These are phyloP conservation scores for Thaumetopoea pityocampa DNA, from an alignment of 1,140 invertebrate genomes.

Conservation along the genomic window DNA sequence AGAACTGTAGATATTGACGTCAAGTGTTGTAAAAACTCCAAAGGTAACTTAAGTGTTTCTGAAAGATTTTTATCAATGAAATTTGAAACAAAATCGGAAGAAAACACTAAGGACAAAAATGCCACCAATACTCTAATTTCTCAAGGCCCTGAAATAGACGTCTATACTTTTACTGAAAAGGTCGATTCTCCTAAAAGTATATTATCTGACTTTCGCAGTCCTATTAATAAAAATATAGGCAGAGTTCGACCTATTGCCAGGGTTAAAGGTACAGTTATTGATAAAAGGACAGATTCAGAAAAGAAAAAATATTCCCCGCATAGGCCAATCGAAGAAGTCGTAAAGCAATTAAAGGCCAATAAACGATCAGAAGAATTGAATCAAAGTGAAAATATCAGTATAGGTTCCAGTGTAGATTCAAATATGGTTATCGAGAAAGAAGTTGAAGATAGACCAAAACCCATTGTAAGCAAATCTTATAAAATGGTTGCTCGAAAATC, in stretches of 20 bases:
- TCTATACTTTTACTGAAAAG: slow-evolving; percentile 70
- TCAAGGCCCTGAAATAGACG: slow-evolving; percentile 63
- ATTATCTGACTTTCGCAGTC: slow-evolving; percentile 59
- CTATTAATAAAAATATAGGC: slow-evolving; percentile 63
- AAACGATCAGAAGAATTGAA: slow-evolving; percentile 55
- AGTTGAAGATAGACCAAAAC: slow-evolving; percentile 51
- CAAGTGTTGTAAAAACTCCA: slow-evolving; percentile 66
- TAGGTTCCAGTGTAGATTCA: slow-evolving; percentile 24
- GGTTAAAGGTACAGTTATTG: slow-evolving; percentile 72
- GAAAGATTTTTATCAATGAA: slow-evolving; percentile 65
- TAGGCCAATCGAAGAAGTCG: slow-evolving; percentile 68
- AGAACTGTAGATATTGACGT: slow-evolving; percentile 66
- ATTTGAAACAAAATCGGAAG: slow-evolving; percentile 54
- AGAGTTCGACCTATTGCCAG: slow-evolving; percentile 70
- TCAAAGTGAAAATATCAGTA: slow-evolving; percentile 22
- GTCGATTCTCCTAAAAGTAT: slow-evolving; percentile 69
- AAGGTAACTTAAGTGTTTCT: slow-evolving; percentile 60
- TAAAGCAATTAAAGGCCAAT: slow-evolving; percentile 64
- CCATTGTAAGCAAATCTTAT: slow-evolving; percentile 67
- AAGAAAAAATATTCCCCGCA: slow-evolving; percentile 70
- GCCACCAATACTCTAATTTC: slow-evolving; percentile 47
- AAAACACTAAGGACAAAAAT: slow-evolving; percentile 52
- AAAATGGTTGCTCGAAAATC: slow-evolving; percentile 71
- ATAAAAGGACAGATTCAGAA: slow-evolving; percentile 65
- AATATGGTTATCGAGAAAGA: slow-evolving; percentile 25